Conservation (phyloP, 2,888 invertebrate species). For the Apotomis turbidana region DNA sequence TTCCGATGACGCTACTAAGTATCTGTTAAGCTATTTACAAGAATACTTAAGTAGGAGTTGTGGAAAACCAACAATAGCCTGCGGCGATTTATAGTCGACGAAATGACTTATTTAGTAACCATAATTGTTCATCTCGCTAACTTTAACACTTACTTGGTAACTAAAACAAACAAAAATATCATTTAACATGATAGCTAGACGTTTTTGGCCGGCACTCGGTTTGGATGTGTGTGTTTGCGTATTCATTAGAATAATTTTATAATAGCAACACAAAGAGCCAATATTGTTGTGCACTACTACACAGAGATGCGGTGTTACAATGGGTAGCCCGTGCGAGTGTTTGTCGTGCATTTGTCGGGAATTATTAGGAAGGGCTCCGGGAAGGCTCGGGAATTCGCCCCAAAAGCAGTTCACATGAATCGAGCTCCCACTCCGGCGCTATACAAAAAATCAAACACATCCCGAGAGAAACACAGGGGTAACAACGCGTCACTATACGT, state of each 20-base stretch:
- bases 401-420: constrained; percentile 84
- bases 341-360: constrained; percentile 83
- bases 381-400: constrained; percentile 84
- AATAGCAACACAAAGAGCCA: constrained; percentile 64
- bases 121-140: constrained; percentile 27
- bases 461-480: constrained; percentile 84
- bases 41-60: constrained; percentile 63
- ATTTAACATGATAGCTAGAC: constrained; percentile 25
- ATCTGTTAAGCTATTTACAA: constrained; percentile 75
- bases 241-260: constrained; percentile 70
- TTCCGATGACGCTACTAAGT: constrained; percentile 68
- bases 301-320: constrained; percentile 73
- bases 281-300: constrained; percentile 77
- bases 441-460: constrained; percentile 82
- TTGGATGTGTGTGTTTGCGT: constrained; percentile 53
- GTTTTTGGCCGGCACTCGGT: constrained; percentile 21
- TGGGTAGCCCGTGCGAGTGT: constrained; percentile 80
- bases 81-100: constrained; percentile 22
- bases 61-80: constrained; percentile 49
- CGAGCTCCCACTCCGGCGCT: constrained; percentile 80
- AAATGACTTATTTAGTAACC: constrained; percentile 36
- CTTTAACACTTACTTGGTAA: constrained; percentile 9
- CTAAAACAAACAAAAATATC: constrained; percentile 31
- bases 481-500: constrained; percentile 80
- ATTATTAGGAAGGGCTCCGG: constrained; percentile 82